Base-by-base conservation (phyloP, 92 coral and sea anemone species). In the Virgularia gustaviana region DNA sequence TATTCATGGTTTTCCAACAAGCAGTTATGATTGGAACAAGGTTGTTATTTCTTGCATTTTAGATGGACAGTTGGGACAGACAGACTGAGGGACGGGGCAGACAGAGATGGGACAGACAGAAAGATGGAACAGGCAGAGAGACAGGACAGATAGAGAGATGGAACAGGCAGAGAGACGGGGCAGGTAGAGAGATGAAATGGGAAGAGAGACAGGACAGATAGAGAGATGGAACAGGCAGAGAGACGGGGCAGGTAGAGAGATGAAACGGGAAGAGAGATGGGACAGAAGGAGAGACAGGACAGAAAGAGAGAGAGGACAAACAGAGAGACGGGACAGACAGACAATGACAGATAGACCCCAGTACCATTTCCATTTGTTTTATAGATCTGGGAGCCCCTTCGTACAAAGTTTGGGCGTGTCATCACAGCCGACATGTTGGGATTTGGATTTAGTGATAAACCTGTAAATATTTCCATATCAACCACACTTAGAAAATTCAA, bases 1-100 rank as follows among this genome's bases (percentile, higher is more conserved):
- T 27, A 86, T 92, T 41, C 97, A 92, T 79, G 97, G 97, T 49
- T 92, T 92, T 73, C 97, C 97, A 7, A 86, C 97, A 25, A 88
- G 86, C 43, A 92, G 90, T 59, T 87, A 78, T 75, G 97, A 92
- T 54, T 89, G 91, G 96, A 74, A 79, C 20, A 92, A 92, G 97
- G 97, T 92, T 20, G 25, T 16, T 38, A 0, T 6, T 33, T 11
- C n/a, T 9, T 6, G 28, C 37, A 15, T 56, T 16, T 41, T 15
- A 16, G 15, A 1, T 11, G 37, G 41, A 29, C 23, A 36, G n/a
- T 24, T 5, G 52, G 8, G 31, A 27, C 16, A 29, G 55, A 38
- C 43, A 19, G 57, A 41, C 68, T n/a, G 53, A 44, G 72, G 36
- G 52, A 39, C 11, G 71, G 18, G 35, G 30, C 16, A 5, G 47